Conservation (phyloP, 2,797 vertebrate species). For the Neosalanx taihuensis region DNA sequence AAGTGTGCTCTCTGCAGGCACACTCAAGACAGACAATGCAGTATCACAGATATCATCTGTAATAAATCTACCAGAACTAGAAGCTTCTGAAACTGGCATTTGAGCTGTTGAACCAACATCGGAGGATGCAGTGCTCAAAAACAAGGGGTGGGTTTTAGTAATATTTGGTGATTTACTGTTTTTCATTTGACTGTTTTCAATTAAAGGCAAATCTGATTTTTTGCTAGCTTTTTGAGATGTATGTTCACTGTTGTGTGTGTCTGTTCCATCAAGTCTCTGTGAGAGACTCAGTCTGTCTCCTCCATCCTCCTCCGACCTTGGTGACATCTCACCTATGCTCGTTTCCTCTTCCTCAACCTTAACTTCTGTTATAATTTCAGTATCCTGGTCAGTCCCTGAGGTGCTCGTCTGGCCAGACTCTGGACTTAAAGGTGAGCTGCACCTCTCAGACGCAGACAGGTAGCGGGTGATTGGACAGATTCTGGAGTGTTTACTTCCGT, state of each 20-base stretch:
- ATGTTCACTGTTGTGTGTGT: slow-evolving; percentile 17
- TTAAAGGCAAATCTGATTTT: slow-evolving; percentile 23
- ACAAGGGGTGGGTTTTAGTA: slow-evolving; percentile 20
- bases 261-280: slow-evolving; percentile 1
- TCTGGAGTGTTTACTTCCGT: slow-evolving; percentile 36
- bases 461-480: slow-evolving; percentile 42
- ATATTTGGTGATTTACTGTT: slow-evolving; percentile 21
- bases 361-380: slow-evolving; percentile 65
- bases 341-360: slow-evolving; percentile 69
- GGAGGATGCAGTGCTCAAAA: not conserved
- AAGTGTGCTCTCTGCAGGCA: not conserved
- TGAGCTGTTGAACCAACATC: slow-evolving; percentile 14
- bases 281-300: slow-evolving; percentile 22
- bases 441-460: slow-evolving; percentile 50
- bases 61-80: slow-evolving; percentile 14
- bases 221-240: slow-evolving; percentile 30
- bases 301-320: slow-evolving; percentile 27
- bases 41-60: slow-evolving; percentile 21
- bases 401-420: slow-evolving; percentile 40
- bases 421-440: slow-evolving; percentile 37
- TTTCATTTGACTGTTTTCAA: slow-evolving; percentile 21
- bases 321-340: slow-evolving; percentile 43
- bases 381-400: slow-evolving; percentile 49
- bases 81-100: not conserved
- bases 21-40: not conserved